phyloP scores from a whole-genome alignment of 2,797 vertebrate genomes.

The Coregonus suidteri region DNA sequence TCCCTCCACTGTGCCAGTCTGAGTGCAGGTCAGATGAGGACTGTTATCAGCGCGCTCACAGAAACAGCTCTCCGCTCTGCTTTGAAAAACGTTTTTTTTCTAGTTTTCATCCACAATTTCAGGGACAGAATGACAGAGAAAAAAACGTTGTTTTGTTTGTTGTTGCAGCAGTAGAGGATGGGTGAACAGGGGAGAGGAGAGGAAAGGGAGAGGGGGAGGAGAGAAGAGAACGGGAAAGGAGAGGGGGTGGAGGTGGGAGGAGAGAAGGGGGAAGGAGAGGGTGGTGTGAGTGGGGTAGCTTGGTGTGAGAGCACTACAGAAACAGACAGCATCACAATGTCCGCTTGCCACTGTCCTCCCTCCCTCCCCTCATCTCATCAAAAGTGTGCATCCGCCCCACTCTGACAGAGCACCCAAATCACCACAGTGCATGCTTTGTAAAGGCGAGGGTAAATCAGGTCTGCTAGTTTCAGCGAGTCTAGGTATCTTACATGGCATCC shows the following conservation, averaged over 20 bases:
- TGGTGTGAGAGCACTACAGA: not conserved
- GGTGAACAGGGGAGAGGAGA: not conserved
- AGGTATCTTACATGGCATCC: not conserved
- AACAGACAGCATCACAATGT: too few species aligned
- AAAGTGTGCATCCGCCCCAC: conserved; percentile 43
- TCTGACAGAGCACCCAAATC: conserved; percentile 59
- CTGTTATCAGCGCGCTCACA: conserved; percentile 35
- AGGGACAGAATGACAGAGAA: not conserved
- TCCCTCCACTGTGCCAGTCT: conserved; percentile 11
- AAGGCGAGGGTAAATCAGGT: conserved; percentile 64
- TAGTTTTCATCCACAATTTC: conserved; percentile 26
- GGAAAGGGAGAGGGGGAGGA: not conserved
- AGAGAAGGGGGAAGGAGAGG: not conserved
- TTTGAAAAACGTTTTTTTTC: not conserved
- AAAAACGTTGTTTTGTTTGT: too few species aligned
- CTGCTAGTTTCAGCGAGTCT: not conserved
- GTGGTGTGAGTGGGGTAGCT: not conserved
- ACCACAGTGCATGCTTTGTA: conserved; percentile 58
- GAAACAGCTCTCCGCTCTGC: conserved; percentile 34
- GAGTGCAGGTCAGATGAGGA: conserved; percentile 61
- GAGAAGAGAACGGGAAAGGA: not conserved
- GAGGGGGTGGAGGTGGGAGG: not conserved
- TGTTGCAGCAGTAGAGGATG: too few species aligned
- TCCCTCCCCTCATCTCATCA: conserved; percentile 37
- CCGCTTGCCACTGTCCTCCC: too few species aligned